A percentile compares a stretch with the other conserved stretches of the same genome.
phyloP scores from a whole-genome alignment of 1,140 invertebrate genomes.

The Drosophila sulfurigaster region DNA sequence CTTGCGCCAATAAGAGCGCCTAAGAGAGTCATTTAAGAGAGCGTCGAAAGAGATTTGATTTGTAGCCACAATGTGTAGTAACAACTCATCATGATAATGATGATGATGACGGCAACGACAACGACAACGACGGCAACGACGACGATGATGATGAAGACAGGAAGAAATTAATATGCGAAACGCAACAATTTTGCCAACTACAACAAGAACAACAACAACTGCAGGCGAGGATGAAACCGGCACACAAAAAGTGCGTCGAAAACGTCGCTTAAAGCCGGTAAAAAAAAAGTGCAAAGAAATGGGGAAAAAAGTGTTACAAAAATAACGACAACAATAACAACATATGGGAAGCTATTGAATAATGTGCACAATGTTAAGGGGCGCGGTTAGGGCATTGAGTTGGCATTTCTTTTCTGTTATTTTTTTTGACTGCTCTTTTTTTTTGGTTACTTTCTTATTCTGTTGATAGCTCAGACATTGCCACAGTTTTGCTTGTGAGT shows the following conservation, averaged over 20 bases:
- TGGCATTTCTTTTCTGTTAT: slow-evolving; percentile 14
- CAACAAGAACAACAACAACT: slow-evolving; percentile 50
- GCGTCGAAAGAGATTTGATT: slow-evolving; percentile 31
- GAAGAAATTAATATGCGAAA: slow-evolving; percentile 84
- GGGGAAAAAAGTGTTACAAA: slow-evolving; percentile 38
- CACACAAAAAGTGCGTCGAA: slow-evolving; percentile 55
- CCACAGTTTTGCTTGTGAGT: neutral
- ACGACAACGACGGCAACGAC: slow-evolving; percentile 18
- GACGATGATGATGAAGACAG: slow-evolving; percentile 70
- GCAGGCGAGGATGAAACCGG: slow-evolving; percentile 16
- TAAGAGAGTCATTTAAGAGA: slow-evolving; percentile 58
- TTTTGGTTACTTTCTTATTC: slow-evolving; percentile 9
- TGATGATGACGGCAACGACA: neutral
- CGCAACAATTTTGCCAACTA: slow-evolving; percentile 83
- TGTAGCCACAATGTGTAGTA: slow-evolving; percentile 31
- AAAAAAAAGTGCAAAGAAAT: slow-evolving; percentile 50
- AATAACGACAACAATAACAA: slow-evolving; percentile 51
- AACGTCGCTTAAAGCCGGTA: slow-evolving; percentile 65
- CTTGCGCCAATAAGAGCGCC: slow-evolving; percentile 73
- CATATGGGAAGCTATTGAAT: slow-evolving; percentile 69
- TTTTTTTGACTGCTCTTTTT: slow-evolving; percentile 10
- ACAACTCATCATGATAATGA: slow-evolving; percentile 54
- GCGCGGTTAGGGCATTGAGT: slow-evolving; percentile 8
- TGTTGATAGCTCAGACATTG: neutral
- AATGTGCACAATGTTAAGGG: slow-evolving; percentile 44